Evolutionary conservation across 2,888 invertebrate genomes (phyloP).

Genomic region (Macrosoma leucophasiata): DNA sequence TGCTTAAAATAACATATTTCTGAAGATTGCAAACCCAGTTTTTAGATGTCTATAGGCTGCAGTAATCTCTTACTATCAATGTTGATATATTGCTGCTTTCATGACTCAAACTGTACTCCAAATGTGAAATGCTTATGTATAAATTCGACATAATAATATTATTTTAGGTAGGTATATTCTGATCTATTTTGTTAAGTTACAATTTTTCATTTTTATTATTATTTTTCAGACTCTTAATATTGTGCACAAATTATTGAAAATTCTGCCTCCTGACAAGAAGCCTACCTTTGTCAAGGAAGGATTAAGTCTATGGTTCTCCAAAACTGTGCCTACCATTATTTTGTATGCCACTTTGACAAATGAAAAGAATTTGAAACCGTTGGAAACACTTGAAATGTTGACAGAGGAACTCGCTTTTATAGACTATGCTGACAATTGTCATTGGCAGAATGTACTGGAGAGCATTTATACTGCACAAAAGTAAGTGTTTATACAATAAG

Average conservation of each 20-base stretch:
- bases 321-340: constrained; percentile 61
- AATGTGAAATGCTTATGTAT: too few species aligned
- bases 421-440: constrained; percentile 47
- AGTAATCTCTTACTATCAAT: too few species aligned
- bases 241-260: constrained; percentile 43
- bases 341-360: constrained; percentile 10
- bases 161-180: too few species aligned
- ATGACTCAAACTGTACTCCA: too few species aligned
- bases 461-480: constrained; percentile 46
- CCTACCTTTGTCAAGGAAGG: constrained; percentile 48
- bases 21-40: too few species aligned
- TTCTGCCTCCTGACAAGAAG: constrained; percentile 45
- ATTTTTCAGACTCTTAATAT: constrained; percentile 50
- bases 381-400: constrained; percentile 56
- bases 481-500: too few species aligned
- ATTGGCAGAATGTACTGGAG: constrained; percentile 54
- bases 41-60: too few species aligned
- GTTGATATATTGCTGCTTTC: too few species aligned
- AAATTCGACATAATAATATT: too few species aligned
- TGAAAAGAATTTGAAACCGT: constrained; percentile 19
- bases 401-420: constrained; percentile 47
- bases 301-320: constrained; percentile 62
- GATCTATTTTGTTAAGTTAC: too few species aligned
- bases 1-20: too few species aligned
- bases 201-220: too few species aligned